These are phyloP conservation scores for Uloborus plumipes DNA, from an alignment of 2,888 invertebrate genomes.

Conservation along the genomic window DNA sequence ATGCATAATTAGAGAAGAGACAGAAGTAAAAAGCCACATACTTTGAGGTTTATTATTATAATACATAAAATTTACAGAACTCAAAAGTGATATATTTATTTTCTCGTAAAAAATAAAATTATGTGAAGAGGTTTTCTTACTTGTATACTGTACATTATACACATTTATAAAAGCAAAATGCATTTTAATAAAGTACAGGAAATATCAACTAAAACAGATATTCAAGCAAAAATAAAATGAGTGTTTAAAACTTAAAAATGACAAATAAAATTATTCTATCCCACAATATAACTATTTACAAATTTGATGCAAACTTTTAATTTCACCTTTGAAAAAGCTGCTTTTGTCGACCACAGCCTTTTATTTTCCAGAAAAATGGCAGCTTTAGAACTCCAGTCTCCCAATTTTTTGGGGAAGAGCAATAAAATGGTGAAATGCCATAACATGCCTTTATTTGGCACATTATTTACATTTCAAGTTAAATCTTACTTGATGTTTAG, in stretches of 20 bases:
- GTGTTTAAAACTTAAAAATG: constrained; percentile 24
- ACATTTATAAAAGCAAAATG: constrained; percentile 57
- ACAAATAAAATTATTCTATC: constrained; percentile 18
- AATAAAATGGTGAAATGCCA: too few relatives aligned
- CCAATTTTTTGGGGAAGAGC: too few relatives aligned
- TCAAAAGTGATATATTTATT: constrained; percentile 52
- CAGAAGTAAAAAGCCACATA: constrained; percentile 41
- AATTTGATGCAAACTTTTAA: constrained; percentile 17
- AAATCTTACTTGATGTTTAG: too few relatives aligned
- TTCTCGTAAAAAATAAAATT: constrained; percentile 62
- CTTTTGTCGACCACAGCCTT: constrained; percentile 2
- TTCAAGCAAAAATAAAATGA: constrained; percentile 24
- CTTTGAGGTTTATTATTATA: constrained; percentile 63
- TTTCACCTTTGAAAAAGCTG: too few relatives aligned
- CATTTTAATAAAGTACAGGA: constrained; percentile 41
- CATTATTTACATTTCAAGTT: too few relatives aligned
- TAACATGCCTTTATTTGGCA: too few relatives aligned
- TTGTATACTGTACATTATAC: constrained; percentile 59
- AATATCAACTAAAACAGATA: constrained; percentile 34
- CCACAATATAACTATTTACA: constrained; percentile 45
- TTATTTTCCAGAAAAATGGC: constrained; percentile 2
- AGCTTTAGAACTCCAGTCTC: neutral
- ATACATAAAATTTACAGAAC: constrained; percentile 63
- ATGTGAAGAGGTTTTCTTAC: constrained; percentile 47
- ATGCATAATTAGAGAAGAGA: neutral